These are phyloP conservation scores for Mola mola DNA, from an alignment of 2,113 vertebrate species.

Conservation along the genomic window DNA sequence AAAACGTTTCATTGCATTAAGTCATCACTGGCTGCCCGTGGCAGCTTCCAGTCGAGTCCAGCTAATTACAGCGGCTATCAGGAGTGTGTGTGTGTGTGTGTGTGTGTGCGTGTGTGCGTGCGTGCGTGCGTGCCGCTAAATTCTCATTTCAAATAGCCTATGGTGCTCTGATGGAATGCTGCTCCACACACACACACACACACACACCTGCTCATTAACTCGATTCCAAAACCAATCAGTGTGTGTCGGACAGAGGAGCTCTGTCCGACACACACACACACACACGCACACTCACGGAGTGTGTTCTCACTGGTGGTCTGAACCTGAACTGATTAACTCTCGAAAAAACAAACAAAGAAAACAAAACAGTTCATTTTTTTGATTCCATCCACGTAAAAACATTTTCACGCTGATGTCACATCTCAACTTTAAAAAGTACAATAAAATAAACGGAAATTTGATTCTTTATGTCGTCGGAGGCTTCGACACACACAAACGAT, in stretches of 20 bases:
- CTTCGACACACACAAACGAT: no score
- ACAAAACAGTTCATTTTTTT: conserved; percentile 3
- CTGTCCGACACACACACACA: conserved; percentile 44
- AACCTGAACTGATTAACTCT: conserved; percentile 32
- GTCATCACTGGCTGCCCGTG: conserved; percentile 69
- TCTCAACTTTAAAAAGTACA: no score
- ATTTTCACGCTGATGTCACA: conserved; percentile 7
- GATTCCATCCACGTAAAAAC: not conserved
- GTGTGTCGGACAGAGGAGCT: conserved; percentile 56
- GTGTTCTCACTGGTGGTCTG: conserved; percentile 25
- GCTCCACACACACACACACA: conserved; percentile 46
- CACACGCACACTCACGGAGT: conserved; percentile 16
- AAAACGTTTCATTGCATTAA: conserved; percentile 62
- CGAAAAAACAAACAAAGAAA: conserved; percentile 14
- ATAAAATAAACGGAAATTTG: no score
- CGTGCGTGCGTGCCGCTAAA: conserved; percentile 12
- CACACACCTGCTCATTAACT: conserved; percentile 72
- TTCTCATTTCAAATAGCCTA: conserved; percentile 2
- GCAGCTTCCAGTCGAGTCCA: conserved; percentile 74
- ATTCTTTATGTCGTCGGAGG: no score
- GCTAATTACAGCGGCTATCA: conserved; percentile 80
- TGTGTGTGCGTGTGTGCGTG: conserved; percentile 9
- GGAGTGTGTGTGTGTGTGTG: conserved; percentile 13
- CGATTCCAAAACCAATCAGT: conserved; percentile 67
- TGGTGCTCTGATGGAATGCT: not conserved